A percentile compares a stretch with the other conserved stretches of the same genome.
Evolutionary conservation across 2,797 vertebrate species (phyloP).

Genomic region (Erethizon dorsatum): DNA sequence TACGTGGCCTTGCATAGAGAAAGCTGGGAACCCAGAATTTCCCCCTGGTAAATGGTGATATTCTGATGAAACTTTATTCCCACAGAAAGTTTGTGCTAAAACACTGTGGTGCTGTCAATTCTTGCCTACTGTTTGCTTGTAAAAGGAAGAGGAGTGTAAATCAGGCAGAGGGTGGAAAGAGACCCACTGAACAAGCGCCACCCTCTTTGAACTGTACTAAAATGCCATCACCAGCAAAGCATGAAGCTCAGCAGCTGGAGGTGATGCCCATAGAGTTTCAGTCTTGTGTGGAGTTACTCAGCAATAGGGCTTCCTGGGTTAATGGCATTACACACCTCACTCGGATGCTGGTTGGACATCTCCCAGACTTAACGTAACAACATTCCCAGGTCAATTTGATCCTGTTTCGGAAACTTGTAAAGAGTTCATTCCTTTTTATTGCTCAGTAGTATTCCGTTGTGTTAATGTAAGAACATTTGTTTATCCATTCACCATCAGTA

Average conservation of each 20-base stretch:
- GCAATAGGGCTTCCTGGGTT: not conserved
- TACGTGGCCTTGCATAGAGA: not conserved
- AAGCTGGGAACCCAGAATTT: not conserved
- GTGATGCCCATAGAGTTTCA: too few species aligned
- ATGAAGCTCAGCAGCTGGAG: not conserved
- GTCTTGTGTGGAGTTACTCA: not conserved
- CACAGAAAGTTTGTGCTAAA: not conserved
- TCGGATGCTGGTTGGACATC: not conserved
- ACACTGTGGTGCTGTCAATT: not conserved
- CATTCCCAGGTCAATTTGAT: not conserved
- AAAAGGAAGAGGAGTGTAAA: not conserved
- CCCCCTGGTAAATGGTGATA: not conserved
- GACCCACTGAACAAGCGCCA: not conserved
- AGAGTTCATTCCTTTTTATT: not conserved
- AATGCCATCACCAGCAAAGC: not conserved
- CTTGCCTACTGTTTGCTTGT: not conserved
- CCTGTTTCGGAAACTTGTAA: not conserved
- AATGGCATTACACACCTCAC: too few species aligned
- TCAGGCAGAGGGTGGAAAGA: fast-evolving
- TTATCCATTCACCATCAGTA: not conserved
- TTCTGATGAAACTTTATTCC: not conserved
- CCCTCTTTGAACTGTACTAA: not conserved
- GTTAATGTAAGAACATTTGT: not conserved
- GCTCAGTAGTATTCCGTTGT: not conserved
- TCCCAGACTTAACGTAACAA: not conserved